Percentiles rank a stretch among this genome's conserved stretches.
These are phyloP conservation scores for Trypoxylus dichotomus DNA, from an alignment of 1,140 invertebrate genomes.

Conservation along the genomic window DNA sequence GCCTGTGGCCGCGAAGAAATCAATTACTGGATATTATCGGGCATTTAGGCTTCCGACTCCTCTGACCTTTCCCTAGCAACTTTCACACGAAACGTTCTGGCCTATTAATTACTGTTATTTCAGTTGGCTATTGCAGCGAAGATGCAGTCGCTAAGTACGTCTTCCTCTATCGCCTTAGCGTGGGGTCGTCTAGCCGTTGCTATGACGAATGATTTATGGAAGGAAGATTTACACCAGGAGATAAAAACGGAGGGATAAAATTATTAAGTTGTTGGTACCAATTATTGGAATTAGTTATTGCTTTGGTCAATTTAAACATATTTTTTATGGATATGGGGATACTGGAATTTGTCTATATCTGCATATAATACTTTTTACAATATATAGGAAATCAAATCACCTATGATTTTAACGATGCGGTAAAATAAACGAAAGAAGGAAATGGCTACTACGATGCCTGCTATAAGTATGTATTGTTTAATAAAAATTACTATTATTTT, in stretches of 20 bases:
- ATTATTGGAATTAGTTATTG: not conserved
- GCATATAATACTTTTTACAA: too few species aligned
- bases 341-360: too few species aligned
- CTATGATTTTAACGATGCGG: too few species aligned
- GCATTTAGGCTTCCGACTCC: constrained; percentile 1
- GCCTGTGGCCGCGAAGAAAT: not conserved
- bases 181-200: not conserved
- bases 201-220: not conserved
- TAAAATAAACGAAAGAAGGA: too few species aligned
- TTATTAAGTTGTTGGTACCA: not conserved
- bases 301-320: not conserved
- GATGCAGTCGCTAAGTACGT: not conserved
- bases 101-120: constrained; percentile 4
- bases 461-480: too few species aligned
- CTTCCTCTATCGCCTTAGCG: not conserved
- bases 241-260: not conserved
- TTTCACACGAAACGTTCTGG: not conserved
- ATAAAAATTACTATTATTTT: too few species aligned
- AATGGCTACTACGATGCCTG: too few species aligned
- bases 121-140: not conserved
- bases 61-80: constrained; percentile 1
- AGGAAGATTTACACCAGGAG: not conserved
- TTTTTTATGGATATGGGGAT: too few species aligned
- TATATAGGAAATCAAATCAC: too few species aligned
- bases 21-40: constrained; percentile 2